phyloP scores from a whole-genome alignment of 64 coral and sea anemone species.

The Pachyseris speciosa region DNA sequence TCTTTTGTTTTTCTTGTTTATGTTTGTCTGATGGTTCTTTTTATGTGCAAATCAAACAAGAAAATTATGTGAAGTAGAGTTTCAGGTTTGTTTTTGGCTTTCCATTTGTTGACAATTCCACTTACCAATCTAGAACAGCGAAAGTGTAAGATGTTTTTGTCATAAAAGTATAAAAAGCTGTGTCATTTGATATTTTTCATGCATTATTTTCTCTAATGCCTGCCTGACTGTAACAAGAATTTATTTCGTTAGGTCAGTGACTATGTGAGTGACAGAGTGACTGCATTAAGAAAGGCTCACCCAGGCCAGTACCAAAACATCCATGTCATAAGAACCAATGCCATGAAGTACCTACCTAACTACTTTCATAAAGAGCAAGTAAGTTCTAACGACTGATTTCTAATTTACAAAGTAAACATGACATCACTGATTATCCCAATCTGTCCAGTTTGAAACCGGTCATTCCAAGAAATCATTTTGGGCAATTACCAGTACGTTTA shows the following conservation, averaged over 20 bases:
- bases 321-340: conserved; percentile 91
- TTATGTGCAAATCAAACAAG: no score
- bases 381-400: background rate
- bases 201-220: no score
- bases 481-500: background rate
- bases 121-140: no score
- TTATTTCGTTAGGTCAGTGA: conserved; percentile 81
- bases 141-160: no score
- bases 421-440: background rate
- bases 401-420: background rate
- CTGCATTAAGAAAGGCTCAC: conserved; percentile 77
- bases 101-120: no score
- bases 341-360: conserved; percentile 99
- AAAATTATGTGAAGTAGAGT: no score
- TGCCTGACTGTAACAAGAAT: background rate
- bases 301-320: conserved; percentile 98
- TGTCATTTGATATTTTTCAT: no score
- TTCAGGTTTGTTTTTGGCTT: no score
- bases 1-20: no score
- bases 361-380: conserved; percentile 98
- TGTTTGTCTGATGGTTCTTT: no score
- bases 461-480: no score
- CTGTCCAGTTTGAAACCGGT: background rate
- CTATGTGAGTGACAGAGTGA: conserved; percentile 97
- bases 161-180: no score